Evolutionary conservation across 2,113 vertebrate species (phyloP).

Genomic region (Ceyx melanurus): DNA sequence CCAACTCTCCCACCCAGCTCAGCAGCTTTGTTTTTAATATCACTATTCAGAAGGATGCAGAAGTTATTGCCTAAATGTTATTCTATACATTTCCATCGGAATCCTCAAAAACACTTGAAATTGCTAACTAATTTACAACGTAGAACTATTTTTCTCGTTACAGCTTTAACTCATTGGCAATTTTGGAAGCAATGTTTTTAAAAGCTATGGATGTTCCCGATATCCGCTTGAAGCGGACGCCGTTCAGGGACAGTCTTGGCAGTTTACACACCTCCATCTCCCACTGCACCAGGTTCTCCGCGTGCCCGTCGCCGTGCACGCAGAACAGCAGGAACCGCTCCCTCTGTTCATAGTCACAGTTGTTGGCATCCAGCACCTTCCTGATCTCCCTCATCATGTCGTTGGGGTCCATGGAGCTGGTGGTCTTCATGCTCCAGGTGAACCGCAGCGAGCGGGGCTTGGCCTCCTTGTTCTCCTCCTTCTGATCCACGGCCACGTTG

Average conservation of each 20-base stretch:
- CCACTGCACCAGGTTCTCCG: conserved; percentile 96
- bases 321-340: conserved; percentile 97
- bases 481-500: conserved; percentile 95
- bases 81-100: conserved; percentile 89
- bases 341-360: conserved; percentile 95
- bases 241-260: conserved; percentile 97
- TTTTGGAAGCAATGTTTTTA: conserved; percentile 99
- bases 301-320: conserved; percentile 91
- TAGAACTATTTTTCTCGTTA: conserved; percentile 84
- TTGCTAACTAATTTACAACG: conserved; percentile 95
- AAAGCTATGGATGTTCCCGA: conserved; percentile 99
- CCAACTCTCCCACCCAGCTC: conserved; percentile 77
- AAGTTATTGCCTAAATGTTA: conserved; percentile 97
- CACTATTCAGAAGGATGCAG: conserved; percentile 88
- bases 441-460: conserved; percentile 97
- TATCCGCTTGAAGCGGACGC: conserved; percentile 98
- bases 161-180: conserved; percentile 99
- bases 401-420: conserved; percentile 94
- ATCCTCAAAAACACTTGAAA: conserved; percentile 84
- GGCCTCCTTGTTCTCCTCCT: conserved; percentile 92
- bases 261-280: conserved; percentile 99
- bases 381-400: conserved; percentile 98
- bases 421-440: conserved; percentile 99
- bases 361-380: conserved; percentile 96
- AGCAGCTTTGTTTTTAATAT: conserved; percentile 80